Base-by-base conservation (phyloP, 2,888 invertebrate species). In the Dolomedes plantarius region DNA sequence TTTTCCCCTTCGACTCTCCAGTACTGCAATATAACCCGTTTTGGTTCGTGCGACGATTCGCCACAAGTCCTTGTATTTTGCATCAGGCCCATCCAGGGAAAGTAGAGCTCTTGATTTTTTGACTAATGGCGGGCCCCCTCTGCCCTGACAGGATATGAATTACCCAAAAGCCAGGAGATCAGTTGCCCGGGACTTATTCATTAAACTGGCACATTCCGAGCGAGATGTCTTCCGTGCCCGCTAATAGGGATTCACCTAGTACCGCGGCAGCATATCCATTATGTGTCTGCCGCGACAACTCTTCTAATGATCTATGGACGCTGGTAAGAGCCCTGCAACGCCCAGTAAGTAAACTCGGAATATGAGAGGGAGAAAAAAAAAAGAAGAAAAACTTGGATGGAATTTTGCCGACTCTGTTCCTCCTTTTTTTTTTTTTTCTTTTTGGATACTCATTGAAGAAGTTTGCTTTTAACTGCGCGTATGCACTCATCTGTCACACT, bases 191-290 rank as follows among this genome's bases (percentile, higher is more conserved):
- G 62, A 68, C 85, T 77, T 73, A 68, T 73, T 85, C 85, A 85
- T 78, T 85, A 85, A 67, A 71, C 29, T 71, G 64, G 67, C 64
- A 56, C 77, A 85, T 73, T 71, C 77, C 36, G 73, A 46, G 56
- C 67, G 73, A n/a, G n/a, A 41, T 72, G 71, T 82, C 69, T 69
- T 23, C n/a, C 62, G 23, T 32, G 56, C 74, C 64, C 71, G 73
- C 85, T 85, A 85, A 85, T 85, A 73, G 73, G 77, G 68, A 71
- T 71, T 85, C 85, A 85, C 85, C 85, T 85, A 73, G n/a, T n/a
- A n/a, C n/a, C n/a, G n/a, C n/a, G n/a, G 85, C 77, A 23, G 67
- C 23, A 65, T 76, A 77, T 78, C 73, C 85, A 85, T 85, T 85
- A 77, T 50, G 27, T 6, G 46, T 64, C 27, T 19, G 46, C 29